Evolutionary conservation across 2,797 vertebrate genomes (phyloP), one percentile per base, ranked within the genome.

Genomic region (Pteronotus mesoamericanus): DNA sequence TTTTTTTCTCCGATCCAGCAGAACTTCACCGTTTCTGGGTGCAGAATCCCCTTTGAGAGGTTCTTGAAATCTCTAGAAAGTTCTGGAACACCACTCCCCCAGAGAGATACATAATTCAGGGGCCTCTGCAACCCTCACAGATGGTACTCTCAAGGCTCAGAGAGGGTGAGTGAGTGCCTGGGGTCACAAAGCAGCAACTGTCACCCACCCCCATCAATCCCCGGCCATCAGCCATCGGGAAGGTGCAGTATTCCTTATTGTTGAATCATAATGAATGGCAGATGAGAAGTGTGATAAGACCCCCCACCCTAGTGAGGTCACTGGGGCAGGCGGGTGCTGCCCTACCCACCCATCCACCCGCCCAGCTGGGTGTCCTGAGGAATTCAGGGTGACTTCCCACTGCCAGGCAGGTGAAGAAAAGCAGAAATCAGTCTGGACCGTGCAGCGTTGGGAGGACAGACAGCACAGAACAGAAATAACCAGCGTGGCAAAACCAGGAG

Each of bases 181-280:
- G n/a, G 24, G 66, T 59, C 94, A 53, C 95, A 87, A 64, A 94
- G 88, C 53, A 0, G 22, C 66, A 19, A 9, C 59, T 0, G 26
- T 9, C 24, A 1, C 55, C 57, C n/a, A n/a, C n/a, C 68, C 48
- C 24, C 46, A 48, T 55, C 32, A 9, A 1, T 1, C 80, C 74
- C 88, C 72, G 8, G 21, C n/a, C 18, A 2, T 6, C 72, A 8
- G 21, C n/a, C 18, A 2, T 6, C 0, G 1, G 16, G 7, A 0
- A 55, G 11, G 11, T 84, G 92, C 0, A 46, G 95, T 94, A 94
- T 87, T 53, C 93, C 92, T 24, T 10, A 61, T 86, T 39, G 96
- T 86, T 95, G 94, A 91, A 86, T 95, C 78, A 42, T 51, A 71
- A 92, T 26, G 24, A 46, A n/a, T 18, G 34, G 48, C 90, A 71